Evolutionary conservation across 2,113 vertebrate genomes (phyloP), one percentile per base, ranked within the genome.

Genomic region (Sapayoa aenigma): DNA sequence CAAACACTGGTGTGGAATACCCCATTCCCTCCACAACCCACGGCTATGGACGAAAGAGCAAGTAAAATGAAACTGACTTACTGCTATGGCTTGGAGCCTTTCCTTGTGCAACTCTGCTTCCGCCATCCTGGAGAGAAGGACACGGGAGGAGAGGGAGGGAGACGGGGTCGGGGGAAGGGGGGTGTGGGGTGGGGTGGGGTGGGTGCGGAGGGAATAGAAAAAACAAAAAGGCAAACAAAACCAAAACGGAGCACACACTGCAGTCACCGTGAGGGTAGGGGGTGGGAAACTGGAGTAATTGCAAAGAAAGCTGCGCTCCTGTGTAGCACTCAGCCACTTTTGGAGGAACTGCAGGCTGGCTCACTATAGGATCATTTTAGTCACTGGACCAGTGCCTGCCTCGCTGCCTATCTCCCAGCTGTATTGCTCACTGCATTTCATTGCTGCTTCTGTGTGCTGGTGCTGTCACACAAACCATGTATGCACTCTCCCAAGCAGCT

Each of bases 41-140:
- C 63, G 7, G 27, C 49, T 33, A 76, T 50, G 87, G 94, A 96
- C 95, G 97, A 98, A 94, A 97, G 90, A 96, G 58, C 93, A 88
- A 97, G 72, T 83, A 94, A 96, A 97, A 97, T 71, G 89, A 95
- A 96, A 97, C 84, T 81, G 98, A 99, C 99, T 99, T 98, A 99
- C 99, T 98, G 99, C 98, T 97, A 99, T 98, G 96, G 99, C 99
- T 98, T 99, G 99, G 95, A 99, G 98, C 98, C 99, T 98, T 97
- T 99, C 99, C 98, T 99, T 99, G 98, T 99, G 99, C 98, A 99
- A 97, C 97, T 99, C 98, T 91, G 98, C 98, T 98, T 99, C 99
- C 98, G 99, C 99, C 99, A 99, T 99, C 98, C 99, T 99, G 98
- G 97, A 98, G 96, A 97, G 97, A 97, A 98, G 97, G 97, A 97